These are phyloP conservation scores for Tanytarsus gracilentus DNA, from an alignment of 2,888 invertebrate genomes.

Conservation along the genomic window DNA sequence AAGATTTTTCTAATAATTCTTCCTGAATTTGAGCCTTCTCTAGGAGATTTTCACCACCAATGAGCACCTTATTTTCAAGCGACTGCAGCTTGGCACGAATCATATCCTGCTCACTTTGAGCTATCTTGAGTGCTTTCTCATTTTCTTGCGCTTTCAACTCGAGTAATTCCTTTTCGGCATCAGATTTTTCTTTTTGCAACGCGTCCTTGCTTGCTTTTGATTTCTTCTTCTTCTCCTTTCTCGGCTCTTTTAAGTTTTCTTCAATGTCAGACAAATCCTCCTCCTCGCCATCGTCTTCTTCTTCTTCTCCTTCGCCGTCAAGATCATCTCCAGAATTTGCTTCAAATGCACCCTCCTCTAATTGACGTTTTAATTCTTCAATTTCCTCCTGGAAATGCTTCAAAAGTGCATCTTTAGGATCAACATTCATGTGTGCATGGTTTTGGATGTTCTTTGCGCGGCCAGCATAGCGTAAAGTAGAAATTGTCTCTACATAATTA, in stretches of 20 bases:
- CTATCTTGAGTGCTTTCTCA: constrained; percentile 64
- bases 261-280: constrained; percentile 47
- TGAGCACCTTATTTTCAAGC: constrained; percentile 89
- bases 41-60: constrained; percentile 95
- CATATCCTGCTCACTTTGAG: constrained; percentile 69
- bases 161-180: constrained; percentile 56
- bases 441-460: constrained; percentile 97
- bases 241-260: constrained; percentile 48
- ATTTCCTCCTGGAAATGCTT: constrained; percentile 96
- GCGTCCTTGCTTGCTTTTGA: constrained; percentile 34
- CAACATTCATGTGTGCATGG: constrained; percentile 90
- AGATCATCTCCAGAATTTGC: constrained; percentile 37
- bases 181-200: constrained; percentile 43
- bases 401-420: constrained; percentile 92
- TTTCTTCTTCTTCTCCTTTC: constrained; percentile 41
- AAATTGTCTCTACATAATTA: constrained; percentile 96
- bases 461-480: constrained; percentile 92
- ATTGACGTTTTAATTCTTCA: constrained; percentile 75
- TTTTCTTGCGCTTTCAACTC: constrained; percentile 57
- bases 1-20: constrained; percentile 75
- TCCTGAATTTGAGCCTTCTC: constrained; percentile 96
- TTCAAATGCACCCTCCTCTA: constrained; percentile 56
- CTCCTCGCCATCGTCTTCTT: constrained; percentile 46
- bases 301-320: constrained; percentile 39
- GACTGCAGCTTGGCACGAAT: constrained; percentile 76